A percentile compares a stretch with the other conserved stretches of the same genome.
phyloP scores from a whole-genome alignment of 2,888 invertebrate genomes.

The Leptopilina drosophilae region DNA sequence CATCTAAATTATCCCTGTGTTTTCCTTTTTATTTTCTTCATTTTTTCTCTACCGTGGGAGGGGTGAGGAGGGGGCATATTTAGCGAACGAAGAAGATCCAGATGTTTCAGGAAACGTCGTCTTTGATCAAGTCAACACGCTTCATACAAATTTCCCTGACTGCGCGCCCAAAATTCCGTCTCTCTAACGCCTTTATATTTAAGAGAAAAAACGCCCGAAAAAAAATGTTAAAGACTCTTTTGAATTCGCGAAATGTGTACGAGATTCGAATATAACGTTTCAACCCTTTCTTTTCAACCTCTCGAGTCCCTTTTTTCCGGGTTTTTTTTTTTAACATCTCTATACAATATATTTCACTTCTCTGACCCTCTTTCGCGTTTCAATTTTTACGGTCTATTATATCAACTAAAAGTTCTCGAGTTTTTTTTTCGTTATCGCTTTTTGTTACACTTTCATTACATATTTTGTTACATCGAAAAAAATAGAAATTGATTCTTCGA shows the following conservation, averaged over 20 bases:
- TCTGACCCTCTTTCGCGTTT: neutral
- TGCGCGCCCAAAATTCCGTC: neutral
- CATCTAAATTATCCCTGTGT: slow-evolving; percentile 18
- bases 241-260: slow-evolving; percentile 4
- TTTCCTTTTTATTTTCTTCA: too few relatives aligned
- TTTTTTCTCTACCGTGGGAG: too few relatives aligned
- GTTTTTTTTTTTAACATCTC: neutral
- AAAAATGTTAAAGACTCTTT: neutral
- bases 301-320: neutral
- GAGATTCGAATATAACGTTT: slow-evolving; percentile 7
- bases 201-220: neutral
- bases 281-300: neutral
- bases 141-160: slow-evolving; percentile 10
- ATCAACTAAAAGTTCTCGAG: neutral
- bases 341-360: neutral
- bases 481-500: too few relatives aligned
- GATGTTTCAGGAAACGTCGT: slow-evolving; percentile 19
- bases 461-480: too few relatives aligned
- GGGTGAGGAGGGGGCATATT: neutral
- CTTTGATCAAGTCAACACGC: slow-evolving; percentile 20
- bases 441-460: too few relatives aligned
- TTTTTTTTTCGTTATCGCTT: too few relatives aligned
- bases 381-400: neutral
- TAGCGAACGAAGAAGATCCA: slow-evolving; percentile 21
- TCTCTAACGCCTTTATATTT: slow-evolving; percentile 9